Evolutionary conservation across 2,888 invertebrate genomes (phyloP).

Genomic region (Kryphioiulus occultus): DNA sequence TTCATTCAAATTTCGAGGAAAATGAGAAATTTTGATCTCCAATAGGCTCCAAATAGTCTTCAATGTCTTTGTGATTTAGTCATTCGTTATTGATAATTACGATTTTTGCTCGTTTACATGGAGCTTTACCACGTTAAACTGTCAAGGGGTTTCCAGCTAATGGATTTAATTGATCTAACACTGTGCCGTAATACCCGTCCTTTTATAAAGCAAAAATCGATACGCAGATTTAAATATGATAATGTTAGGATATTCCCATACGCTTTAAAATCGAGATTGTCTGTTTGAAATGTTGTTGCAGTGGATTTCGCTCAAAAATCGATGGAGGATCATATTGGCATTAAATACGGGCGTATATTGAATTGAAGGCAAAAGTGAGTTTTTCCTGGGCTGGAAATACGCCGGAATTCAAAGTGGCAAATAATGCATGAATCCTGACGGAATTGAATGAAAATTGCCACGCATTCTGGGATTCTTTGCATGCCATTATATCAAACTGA

Average conservation of each 20-base stretch:
- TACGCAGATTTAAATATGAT: background rate
- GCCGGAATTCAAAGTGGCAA: background rate
- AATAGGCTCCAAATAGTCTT: too few relatives aligned
- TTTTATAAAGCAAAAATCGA: background rate
- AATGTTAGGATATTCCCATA: background rate
- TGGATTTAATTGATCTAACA: background rate
- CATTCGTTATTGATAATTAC: too few relatives aligned
- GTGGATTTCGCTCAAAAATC: slow-evolving; percentile 13
- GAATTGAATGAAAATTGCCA: background rate
- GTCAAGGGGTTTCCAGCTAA: background rate
- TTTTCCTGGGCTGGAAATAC: background rate
- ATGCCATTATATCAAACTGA: background rate
- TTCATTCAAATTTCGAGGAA: too few relatives aligned
- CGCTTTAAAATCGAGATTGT: background rate
- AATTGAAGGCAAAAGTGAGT: background rate
- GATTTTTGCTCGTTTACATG: too few relatives aligned
- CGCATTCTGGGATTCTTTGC: background rate
- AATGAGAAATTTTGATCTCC: too few relatives aligned
- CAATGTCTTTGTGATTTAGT: too few relatives aligned
- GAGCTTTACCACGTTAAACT: background rate
- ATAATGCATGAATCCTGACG: background rate
- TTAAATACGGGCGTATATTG: background rate
- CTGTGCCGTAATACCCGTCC: background rate
- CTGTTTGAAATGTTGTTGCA: background rate
- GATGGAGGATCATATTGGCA: slow-evolving; percentile 12